These are phyloP conservation scores for Cylindroiulus punctatus DNA, from an alignment of 2,888 invertebrate species.

Conservation along the genomic window DNA sequence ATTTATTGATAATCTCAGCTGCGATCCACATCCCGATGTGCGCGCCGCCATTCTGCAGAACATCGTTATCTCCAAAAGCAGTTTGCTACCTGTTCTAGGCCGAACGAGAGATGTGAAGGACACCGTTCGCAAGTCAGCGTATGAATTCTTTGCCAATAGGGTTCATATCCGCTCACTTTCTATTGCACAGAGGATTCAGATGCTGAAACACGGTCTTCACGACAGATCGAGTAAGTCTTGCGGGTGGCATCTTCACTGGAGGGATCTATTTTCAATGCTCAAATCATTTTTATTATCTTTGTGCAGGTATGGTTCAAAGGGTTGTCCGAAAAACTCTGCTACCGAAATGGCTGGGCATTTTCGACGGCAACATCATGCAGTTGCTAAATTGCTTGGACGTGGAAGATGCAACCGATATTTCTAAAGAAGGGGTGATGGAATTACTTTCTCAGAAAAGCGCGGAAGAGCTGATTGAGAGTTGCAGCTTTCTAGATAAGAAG, in stretches of 20 bases:
- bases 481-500: slow-evolving; percentile 65
- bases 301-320: slow-evolving; percentile 44
- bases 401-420: slow-evolving; percentile 71
- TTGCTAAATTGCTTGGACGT: slow-evolving; percentile 80
- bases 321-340: slow-evolving; percentile 68
- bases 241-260: not conserved
- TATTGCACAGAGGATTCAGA: slow-evolving; percentile 73
- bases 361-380: slow-evolving; percentile 76
- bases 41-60: slow-evolving; percentile 75
- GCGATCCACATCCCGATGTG: slow-evolving; percentile 82
- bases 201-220: slow-evolving; percentile 74
- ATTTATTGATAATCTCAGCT: slow-evolving; percentile 76
- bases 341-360: slow-evolving; percentile 80
- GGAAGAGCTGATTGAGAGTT: slow-evolving; percentile 3
- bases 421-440: not conserved
- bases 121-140: slow-evolving; percentile 75
- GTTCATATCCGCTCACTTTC: slow-evolving; percentile 72
- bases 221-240: slow-evolving; percentile 71
- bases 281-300: not conserved
- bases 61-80: slow-evolving; percentile 78
- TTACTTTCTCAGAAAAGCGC: not conserved
- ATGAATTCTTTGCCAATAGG: slow-evolving; percentile 68
- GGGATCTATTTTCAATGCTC: not conserved
- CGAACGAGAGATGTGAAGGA: slow-evolving; percentile 82
- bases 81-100: slow-evolving; percentile 76